phyloP scores from a whole-genome alignment of 2,113 vertebrate genomes.

The Sialia sialis region DNA sequence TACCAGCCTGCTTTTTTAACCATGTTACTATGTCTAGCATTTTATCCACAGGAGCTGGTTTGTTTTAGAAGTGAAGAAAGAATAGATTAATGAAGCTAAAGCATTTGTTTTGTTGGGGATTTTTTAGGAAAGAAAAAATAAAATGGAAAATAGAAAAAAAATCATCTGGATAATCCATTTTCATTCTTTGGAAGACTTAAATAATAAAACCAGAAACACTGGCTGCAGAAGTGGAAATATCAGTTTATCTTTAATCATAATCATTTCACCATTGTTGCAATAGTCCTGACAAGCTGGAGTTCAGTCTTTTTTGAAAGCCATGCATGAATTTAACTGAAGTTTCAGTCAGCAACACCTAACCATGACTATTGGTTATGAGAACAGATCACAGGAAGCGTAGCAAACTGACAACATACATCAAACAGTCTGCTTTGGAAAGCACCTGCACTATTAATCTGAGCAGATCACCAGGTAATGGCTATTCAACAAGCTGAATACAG shows the following conservation, averaged over 20 bases:
- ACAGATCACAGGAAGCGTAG: background rate
- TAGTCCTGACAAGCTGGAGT: background rate
- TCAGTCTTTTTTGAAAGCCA: background rate
- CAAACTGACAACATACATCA: background rate
- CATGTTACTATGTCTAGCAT: background rate
- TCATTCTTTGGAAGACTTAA: background rate
- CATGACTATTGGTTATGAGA: background rate
- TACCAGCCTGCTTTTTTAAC: background rate
- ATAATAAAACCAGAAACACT: slow-evolving; percentile 6
- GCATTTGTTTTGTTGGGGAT: background rate
- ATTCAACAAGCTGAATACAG: background rate
- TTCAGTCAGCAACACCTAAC: background rate
- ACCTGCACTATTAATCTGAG: background rate
- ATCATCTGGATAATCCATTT: slow-evolving; percentile 30
- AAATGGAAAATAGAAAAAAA: background rate
- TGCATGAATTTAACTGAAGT: background rate
- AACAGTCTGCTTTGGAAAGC: background rate
- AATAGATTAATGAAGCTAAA: background rate
- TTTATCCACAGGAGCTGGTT: background rate
- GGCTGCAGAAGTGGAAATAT: slow-evolving; percentile 6
- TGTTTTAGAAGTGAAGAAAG: background rate
- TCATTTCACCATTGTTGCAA: background rate
- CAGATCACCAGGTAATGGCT: background rate
- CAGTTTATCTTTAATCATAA: slow-evolving; percentile 7
- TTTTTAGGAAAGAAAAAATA: background rate